These are phyloP conservation scores for Podarcis lilfordi DNA, from an alignment of 2,797 vertebrate genomes.

Conservation along the genomic window DNA sequence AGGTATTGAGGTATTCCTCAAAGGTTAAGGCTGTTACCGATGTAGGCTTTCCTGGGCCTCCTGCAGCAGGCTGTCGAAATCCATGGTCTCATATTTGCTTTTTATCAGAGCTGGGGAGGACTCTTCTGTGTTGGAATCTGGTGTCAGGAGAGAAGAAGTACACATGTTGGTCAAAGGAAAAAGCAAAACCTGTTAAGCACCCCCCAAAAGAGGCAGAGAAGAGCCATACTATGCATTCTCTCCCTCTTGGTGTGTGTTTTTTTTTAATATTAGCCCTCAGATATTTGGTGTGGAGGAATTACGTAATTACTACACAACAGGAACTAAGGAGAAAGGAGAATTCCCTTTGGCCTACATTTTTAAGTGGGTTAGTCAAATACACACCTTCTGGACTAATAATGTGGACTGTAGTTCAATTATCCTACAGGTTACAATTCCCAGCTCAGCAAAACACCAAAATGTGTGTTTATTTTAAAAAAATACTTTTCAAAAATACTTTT, in stretches of 20 bases:
- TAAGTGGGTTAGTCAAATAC: too few species aligned
- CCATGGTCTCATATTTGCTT: slow-evolving; percentile 98
- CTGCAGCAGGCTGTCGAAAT: slow-evolving; percentile 98
- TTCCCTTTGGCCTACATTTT: background rate
- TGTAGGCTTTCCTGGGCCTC: slow-evolving; percentile 98
- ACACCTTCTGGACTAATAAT: too few species aligned
- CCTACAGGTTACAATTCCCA: background rate
- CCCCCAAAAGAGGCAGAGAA: background rate
- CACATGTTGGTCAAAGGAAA: background rate
- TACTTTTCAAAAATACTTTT: background rate
- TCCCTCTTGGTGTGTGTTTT: background rate
- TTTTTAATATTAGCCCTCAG: too few species aligned
- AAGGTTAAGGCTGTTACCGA: slow-evolving; percentile 90
- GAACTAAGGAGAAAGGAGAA: background rate
- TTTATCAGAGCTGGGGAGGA: slow-evolving; percentile 85
- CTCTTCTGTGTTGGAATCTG: slow-evolving; percentile 84
- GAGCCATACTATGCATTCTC: background rate
- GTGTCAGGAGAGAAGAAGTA: slow-evolving; percentile 23
- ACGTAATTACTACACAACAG: background rate
- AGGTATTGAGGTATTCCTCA: slow-evolving; percentile 91
- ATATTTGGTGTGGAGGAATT: background rate
- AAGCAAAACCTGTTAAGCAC: background rate
- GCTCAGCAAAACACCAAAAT: background rate
- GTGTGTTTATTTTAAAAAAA: background rate
- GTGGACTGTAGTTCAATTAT: background rate